A percentile compares a stretch with the other conserved stretches of the same genome.
phyloP scores from a whole-genome alignment of 2,113 vertebrate genomes.

The Arenaria interpres region DNA sequence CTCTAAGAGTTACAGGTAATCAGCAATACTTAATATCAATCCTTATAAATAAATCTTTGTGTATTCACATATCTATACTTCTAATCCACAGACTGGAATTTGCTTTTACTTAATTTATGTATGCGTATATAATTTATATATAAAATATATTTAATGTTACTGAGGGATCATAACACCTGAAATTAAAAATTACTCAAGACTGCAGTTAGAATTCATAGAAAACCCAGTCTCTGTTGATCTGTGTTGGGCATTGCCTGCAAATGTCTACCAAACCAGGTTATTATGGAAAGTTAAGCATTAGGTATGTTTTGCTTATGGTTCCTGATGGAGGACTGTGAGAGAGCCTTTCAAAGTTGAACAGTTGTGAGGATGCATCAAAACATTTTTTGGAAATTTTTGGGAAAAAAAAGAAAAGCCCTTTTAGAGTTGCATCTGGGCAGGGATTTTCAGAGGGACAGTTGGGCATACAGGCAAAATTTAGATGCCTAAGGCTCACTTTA shows the following conservation, averaged over 20 bases:
- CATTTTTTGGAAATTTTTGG: neutral
- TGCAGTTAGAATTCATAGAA: neutral
- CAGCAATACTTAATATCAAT: neutral
- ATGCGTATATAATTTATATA: neutral
- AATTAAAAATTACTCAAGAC: neutral
- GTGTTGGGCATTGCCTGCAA: neutral
- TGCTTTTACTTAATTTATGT: neutral
- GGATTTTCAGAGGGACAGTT: neutral
- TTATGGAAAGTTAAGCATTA: neutral
- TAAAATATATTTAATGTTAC: neutral
- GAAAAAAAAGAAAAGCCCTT: neutral
- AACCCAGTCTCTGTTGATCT: neutral
- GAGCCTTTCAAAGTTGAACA: neutral
- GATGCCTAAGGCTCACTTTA: neutral
- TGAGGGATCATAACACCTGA: neutral
- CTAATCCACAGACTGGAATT: neutral
- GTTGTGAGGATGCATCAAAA: neutral
- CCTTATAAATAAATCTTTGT: neutral
- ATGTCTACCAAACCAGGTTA: neutral
- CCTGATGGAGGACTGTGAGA: neutral
- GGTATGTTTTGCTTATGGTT: neutral
- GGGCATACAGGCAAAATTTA: neutral
- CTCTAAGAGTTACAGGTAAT: neutral
- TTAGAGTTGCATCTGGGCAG: neutral
- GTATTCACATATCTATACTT: neutral